These are phyloP conservation scores for Leptobrachium leishanense DNA, from an alignment of 2,113 vertebrate species.

Conservation along the genomic window DNA sequence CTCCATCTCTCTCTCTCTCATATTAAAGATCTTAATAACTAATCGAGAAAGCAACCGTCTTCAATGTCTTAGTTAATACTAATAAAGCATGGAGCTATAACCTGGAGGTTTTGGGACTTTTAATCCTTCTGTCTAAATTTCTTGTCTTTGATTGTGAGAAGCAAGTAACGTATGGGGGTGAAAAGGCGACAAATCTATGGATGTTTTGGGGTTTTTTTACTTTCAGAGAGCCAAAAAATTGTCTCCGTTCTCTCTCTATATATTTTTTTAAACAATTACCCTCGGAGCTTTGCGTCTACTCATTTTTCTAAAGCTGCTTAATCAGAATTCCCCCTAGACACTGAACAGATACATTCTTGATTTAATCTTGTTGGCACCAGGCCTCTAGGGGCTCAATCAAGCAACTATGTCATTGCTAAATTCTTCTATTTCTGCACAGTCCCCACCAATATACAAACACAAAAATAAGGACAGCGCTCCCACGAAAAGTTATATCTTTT, in stretches of 20 bases:
- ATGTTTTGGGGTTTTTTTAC: background rate
- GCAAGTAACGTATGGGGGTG: background rate
- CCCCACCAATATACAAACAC: constrained; percentile 31
- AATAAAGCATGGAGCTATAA: background rate
- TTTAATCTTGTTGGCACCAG: background rate
- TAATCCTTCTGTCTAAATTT: background rate
- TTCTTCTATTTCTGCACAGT: constrained; percentile 25
- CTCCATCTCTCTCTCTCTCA: background rate
- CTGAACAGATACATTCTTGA: constrained; percentile 41
- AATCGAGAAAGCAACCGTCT: background rate
- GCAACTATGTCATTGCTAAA: background rate
- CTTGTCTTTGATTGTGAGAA: constrained; percentile 3
- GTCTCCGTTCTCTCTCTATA: constrained; percentile 17
- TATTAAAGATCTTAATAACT: background rate
- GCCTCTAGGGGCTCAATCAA: background rate
- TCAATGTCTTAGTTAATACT: background rate
- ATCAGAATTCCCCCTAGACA: constrained; percentile 2
- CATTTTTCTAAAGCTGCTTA: background rate
- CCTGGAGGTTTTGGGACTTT: background rate
- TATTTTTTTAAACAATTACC: background rate
- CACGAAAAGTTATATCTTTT: no score
- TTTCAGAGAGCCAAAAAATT: background rate
- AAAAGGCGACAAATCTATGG: background rate
- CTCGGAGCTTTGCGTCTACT: background rate
- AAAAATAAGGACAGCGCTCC: no score